A percentile compares a stretch with the other conserved stretches of the same genome.
These are phyloP conservation scores for Tolypeutes matacus DNA, from an alignment of 2,797 vertebrate genomes.

Conservation along the genomic window DNA sequence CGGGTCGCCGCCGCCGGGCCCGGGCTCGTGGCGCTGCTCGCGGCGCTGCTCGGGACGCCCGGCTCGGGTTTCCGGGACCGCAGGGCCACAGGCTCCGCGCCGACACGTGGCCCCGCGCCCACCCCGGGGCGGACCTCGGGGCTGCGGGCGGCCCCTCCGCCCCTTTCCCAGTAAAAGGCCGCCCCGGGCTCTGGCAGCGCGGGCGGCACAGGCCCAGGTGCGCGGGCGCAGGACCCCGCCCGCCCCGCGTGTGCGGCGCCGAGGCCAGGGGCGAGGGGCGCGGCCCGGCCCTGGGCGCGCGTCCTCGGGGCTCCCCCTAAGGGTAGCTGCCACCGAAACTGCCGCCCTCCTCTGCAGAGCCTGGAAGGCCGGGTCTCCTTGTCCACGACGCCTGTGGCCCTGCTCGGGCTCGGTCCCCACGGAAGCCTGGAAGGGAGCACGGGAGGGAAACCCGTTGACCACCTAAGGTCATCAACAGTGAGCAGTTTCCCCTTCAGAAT, in stretches of 20 bases:
- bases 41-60: too few species aligned
- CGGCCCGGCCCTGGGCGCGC: not conserved
- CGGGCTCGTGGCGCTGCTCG: too few species aligned
- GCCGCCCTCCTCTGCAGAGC: not conserved
- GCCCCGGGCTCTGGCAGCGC: not conserved
- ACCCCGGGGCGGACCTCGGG: not conserved
- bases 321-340: not conserved
- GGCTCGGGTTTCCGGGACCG: not conserved
- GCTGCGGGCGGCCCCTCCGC: not conserved
- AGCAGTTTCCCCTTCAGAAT: conserved; percentile 2
- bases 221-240: not conserved
- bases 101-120: not conserved
- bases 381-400: not conserved
- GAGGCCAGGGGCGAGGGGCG: not conserved
- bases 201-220: conserved; percentile 20
- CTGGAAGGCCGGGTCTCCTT: not conserved
- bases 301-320: accelerated
- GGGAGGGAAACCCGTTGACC: not conserved
- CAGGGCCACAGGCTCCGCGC: not conserved
- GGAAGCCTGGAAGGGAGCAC: not conserved
- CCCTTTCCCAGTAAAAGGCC: conserved; percentile 84
- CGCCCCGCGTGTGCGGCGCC: too few species aligned
- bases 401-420: not conserved
- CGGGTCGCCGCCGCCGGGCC: too few species aligned
- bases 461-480: not conserved